Base-by-base conservation (phyloP, 23 tunicate genomes). In the Ciona savignyi region DNA sequence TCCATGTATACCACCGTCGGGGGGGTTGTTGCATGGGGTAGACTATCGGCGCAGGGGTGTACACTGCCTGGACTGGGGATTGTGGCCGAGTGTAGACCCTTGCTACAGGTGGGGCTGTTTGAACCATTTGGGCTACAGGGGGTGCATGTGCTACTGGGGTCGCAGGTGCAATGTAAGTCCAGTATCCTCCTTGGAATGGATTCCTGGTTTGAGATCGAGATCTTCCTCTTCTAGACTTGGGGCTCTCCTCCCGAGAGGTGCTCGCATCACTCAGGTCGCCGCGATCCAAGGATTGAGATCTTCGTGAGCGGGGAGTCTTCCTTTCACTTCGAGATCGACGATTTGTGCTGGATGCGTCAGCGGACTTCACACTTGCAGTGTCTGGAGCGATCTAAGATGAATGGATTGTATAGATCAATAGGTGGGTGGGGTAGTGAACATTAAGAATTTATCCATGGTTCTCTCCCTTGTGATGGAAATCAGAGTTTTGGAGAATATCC, bases 151-250 rank as follows among this genome's bases (percentile, higher is more conserved):
- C 22, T 23, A 76, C 71, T 25, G 62, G 73, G 32, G 70, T 11
- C 29, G 73, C 1, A 3, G 78, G 86, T 3, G 86, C 70, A 0
- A 81, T 73, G 63, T 73, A 81, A 23, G 86, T 66, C 86, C 86
- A 81, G 24, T 70, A 73, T 11, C 86, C 86, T 21, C 74, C 74
- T 30, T 64, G 27, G 77, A 77, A 73, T 20, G 67, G 73, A 65
- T 35, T 29, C 0, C 86, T 35, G n/a, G 63, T 62, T 48, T 66
- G 73, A 28, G 86, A 81, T 62, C 74, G 63, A 32, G 86, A 73
- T 32, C 84, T 62, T 26, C 67, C 25, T 31, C 72, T 68, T 48
- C 63, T 23, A 21, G 48, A 27, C 66, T 65, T 71, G 2, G 78
- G 70, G 48, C 67, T 63, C 33, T 67, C 60, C 30, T 63, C 77